A percentile compares a stretch with the other conserved stretches of the same genome.
phyloP scores from a whole-genome alignment of 2,113 vertebrate genomes.

The Tachysurus fulvidraco region DNA sequence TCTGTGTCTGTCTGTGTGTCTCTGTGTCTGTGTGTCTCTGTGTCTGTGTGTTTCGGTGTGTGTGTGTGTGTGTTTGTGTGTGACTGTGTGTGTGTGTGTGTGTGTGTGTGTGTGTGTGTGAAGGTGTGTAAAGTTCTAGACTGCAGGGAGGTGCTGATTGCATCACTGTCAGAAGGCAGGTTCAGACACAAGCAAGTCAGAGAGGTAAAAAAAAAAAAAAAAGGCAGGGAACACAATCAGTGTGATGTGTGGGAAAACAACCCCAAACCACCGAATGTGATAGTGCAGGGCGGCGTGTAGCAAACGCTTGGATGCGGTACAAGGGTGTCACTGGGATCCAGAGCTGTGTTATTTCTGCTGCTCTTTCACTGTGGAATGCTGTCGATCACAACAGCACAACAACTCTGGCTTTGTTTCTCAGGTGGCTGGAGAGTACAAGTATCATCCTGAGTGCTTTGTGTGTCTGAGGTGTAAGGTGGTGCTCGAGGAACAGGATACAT shows the following conservation, averaged over 20 bases:
- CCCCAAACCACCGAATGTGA: background rate
- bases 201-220: slow-evolving; percentile 28
- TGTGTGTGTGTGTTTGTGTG: too few species aligned
- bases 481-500: slow-evolving; percentile 91
- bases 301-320: background rate
- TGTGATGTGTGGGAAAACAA: background rate
- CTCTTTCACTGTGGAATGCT: background rate
- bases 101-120: background rate
- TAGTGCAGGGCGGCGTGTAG: background rate
- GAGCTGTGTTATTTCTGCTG: background rate
- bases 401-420: slow-evolving; percentile 66
- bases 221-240: slow-evolving; percentile 4
- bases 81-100: too few species aligned
- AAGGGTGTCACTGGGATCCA: background rate
- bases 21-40: too few species aligned
- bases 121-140: slow-evolving; percentile 39
- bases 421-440: slow-evolving; percentile 97
- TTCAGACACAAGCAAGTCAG: slow-evolving; percentile 70
- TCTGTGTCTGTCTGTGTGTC: too few species aligned
- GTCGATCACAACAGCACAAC: slow-evolving; percentile 23
- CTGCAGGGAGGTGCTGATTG: slow-evolving; percentile 44
- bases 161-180: slow-evolving; percentile 70
- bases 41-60: too few species aligned
- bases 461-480: slow-evolving; percentile 94
- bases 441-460: slow-evolving; percentile 95